These are phyloP conservation scores for Elaphurus davidianus DNA, from an alignment of 2,113 vertebrate species.

Conservation along the genomic window DNA sequence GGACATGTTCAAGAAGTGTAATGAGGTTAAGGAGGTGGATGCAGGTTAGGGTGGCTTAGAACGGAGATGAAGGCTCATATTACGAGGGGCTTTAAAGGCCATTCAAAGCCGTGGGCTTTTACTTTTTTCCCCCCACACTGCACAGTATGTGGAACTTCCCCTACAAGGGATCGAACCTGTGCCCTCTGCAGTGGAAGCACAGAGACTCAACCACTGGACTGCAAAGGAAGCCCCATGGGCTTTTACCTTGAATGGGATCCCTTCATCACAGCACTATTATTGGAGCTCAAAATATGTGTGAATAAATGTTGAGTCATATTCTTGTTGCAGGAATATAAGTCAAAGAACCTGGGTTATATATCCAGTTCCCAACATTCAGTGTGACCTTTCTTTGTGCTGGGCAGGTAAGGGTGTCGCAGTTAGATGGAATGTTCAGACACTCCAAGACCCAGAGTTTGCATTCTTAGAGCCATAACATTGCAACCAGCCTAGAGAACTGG, in stretches of 20 bases:
- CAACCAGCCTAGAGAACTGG: neutral
- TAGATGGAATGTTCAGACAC: neutral
- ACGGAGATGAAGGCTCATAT: neutral
- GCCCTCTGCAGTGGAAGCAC: neutral
- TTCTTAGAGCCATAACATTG: neutral
- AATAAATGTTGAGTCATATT: neutral
- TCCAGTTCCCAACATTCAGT: neutral
- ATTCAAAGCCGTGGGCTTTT: neutral
- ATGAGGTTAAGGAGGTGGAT: neutral
- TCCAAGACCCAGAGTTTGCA: neutral
- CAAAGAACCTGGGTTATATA: neutral
- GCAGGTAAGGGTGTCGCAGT: neutral
- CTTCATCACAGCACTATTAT: neutral
- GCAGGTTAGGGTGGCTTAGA: neutral
- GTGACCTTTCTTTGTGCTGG: neutral
- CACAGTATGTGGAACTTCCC: neutral
- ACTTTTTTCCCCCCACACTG: neutral
- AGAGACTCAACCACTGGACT: neutral
- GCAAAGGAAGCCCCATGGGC: neutral
- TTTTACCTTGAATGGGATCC: neutral
- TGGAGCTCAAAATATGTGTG: neutral
- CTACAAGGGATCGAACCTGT: neutral
- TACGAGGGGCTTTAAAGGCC: neutral
- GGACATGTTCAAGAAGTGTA: neutral
- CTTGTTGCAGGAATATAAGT: neutral